These are phyloP conservation scores for Electrona antarctica DNA, from an alignment of 2,113 vertebrate genomes.

Conservation along the genomic window DNA sequence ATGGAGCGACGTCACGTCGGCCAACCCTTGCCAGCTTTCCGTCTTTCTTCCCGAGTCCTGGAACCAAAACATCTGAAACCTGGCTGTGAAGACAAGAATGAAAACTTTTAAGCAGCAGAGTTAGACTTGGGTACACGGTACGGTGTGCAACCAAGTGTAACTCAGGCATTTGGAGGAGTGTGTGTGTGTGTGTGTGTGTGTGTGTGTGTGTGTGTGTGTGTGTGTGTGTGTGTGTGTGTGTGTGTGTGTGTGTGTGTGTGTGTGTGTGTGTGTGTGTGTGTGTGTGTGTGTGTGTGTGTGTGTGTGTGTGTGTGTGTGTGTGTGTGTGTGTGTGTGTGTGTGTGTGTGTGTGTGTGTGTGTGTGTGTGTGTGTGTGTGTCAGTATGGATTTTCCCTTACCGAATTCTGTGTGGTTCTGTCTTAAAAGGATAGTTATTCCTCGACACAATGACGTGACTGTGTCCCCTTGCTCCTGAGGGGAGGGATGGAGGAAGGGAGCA, in stretches of 20 bases:
- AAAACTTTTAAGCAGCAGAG: constrained; percentile 38
- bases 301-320: constrained; percentile 5
- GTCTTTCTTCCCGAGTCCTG: constrained; percentile 42
- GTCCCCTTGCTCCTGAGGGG: constrained; percentile 44
- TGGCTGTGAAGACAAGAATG: constrained; percentile 43
- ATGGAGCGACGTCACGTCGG: constrained; percentile 62
- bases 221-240: constrained; percentile 39
- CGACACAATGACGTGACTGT: constrained; percentile 73
- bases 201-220: constrained; percentile 39
- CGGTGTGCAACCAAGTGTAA: too few relatives aligned
- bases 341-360: constrained; percentile 10
- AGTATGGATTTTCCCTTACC: constrained; percentile 65
- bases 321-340: constrained; percentile 2
- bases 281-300: constrained; percentile 10
- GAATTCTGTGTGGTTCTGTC: constrained; percentile 50
- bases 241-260: constrained; percentile 39
- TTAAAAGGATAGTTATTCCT: constrained; percentile 59
- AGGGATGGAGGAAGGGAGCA: constrained; percentile 10
- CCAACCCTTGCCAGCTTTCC: constrained; percentile 38
- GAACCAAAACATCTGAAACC: constrained; percentile 32
- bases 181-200: constrained; percentile 29
- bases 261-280: constrained; percentile 31
- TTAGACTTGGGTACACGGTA: background rate
- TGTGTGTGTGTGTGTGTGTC: constrained; percentile 28
- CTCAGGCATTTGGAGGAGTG: background rate